These are phyloP conservation scores for Ommatoiulus sabulosus DNA, from an alignment of 2,888 invertebrate species.

Conservation along the genomic window DNA sequence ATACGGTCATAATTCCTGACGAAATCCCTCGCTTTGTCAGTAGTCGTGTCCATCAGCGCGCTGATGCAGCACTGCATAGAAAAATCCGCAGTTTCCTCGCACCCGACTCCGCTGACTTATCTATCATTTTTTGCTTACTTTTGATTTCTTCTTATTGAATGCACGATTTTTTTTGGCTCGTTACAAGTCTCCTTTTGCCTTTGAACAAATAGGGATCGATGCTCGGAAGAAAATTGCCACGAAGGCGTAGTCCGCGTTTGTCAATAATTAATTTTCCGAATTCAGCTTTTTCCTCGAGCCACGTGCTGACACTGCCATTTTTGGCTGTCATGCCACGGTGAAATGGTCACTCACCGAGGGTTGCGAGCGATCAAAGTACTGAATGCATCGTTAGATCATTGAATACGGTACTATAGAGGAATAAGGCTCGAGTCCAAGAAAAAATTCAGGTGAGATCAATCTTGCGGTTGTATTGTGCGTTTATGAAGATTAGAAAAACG, in stretches of 20 bases:
- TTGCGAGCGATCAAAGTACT: background rate
- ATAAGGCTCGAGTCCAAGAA: no score
- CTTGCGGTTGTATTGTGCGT: no score
- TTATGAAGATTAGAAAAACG: no score
- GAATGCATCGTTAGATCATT: background rate
- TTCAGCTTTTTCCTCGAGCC: background rate
- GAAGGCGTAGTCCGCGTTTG: background rate
- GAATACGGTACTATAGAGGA: no score
- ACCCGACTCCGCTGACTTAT: background rate
- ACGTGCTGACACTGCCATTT: background rate
- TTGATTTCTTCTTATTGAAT: constrained; percentile 22
- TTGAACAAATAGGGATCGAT: background rate
- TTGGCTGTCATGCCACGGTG: background rate
- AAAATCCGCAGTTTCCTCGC: background rate
- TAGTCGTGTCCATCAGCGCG: background rate
- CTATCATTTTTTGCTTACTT: constrained; percentile 13
- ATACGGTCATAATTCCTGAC: constrained; percentile 21
- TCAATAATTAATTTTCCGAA: constrained; percentile 16
- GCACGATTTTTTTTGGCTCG: background rate
- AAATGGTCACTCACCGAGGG: background rate
- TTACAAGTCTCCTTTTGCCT: background rate
- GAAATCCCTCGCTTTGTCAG: background rate
- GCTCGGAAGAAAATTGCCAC: background rate
- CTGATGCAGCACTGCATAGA: background rate
- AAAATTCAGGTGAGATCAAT: no score